Evolutionary conservation across 2,888 invertebrate genomes (phyloP).

Genomic region (Caenorhabditis afra): DNA sequence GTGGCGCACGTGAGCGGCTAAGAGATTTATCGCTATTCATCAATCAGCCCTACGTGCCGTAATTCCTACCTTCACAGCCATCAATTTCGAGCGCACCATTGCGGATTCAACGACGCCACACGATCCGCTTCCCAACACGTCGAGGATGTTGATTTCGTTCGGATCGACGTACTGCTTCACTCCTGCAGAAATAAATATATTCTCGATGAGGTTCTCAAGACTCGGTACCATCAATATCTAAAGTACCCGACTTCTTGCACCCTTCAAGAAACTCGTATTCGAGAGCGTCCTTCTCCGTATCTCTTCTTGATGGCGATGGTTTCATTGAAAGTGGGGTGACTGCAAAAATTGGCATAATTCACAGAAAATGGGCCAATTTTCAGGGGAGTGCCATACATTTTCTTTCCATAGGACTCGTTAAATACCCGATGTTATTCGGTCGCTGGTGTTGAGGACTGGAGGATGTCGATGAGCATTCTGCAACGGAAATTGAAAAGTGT

Average conservation of each 20-base stretch:
- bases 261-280: conserved; percentile 53
- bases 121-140: conserved; percentile 56
- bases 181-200: conserved; percentile 32
- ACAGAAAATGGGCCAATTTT: conserved; percentile 14
- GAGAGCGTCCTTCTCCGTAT: conserved; percentile 54
- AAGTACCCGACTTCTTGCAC: conserved; percentile 47
- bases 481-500: conserved; percentile 27
- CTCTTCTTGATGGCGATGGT: conserved; percentile 61
- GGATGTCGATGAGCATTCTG: conserved; percentile 59
- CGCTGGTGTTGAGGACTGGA: conserved; percentile 59
- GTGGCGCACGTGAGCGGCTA: neutral
- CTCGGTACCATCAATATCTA: conserved; percentile 49
- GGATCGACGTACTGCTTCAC: conserved; percentile 39
- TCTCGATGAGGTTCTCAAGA: neutral
- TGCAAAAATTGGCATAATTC: conserved; percentile 19
- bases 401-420: conserved; percentile 62
- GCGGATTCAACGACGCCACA: conserved; percentile 58
- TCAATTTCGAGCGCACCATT: conserved; percentile 40
- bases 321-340: conserved; percentile 58
- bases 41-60: conserved; percentile 9
- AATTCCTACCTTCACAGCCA: conserved; percentile 60
- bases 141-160: conserved; percentile 53
- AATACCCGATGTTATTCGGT: conserved; percentile 60
- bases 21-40: conserved; percentile 26
- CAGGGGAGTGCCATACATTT: conserved; percentile 28